A percentile compares a stretch with the other conserved stretches of the same genome.
Conservation (phyloP, 2,888 invertebrate species). For the Iphiclides podalirius region DNA sequence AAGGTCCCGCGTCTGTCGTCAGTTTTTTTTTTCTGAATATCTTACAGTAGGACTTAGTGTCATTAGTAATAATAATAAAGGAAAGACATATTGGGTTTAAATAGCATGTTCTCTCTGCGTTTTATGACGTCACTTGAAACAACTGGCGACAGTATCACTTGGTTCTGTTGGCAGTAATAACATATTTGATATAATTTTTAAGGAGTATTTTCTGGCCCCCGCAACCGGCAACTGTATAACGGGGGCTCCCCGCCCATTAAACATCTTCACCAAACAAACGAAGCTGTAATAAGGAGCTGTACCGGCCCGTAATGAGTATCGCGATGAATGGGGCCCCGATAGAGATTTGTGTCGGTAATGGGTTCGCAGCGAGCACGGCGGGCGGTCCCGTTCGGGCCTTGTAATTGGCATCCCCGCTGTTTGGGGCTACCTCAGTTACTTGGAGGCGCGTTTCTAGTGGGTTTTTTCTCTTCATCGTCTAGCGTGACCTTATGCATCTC, state of each 20-base stretch:
- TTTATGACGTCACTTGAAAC: too few relatives aligned
- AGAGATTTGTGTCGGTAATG: constrained; percentile 38
- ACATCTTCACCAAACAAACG: constrained; percentile 8
- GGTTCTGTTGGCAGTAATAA: too few relatives aligned
- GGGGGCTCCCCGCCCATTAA: constrained; percentile 2
- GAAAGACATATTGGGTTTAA: too few relatives aligned
- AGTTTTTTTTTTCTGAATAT: too few relatives aligned
- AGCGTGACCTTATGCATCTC: not conserved
- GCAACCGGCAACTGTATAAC: too few relatives aligned
- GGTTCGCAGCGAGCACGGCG: constrained; percentile 27
- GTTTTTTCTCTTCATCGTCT: constrained; percentile 6
- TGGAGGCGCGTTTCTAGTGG: constrained; percentile 4
- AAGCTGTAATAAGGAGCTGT: constrained; percentile 18
- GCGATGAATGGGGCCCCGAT: constrained; percentile 22
- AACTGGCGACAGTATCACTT: too few relatives aligned
- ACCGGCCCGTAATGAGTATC: constrained; percentile 25
- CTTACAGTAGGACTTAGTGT: too few relatives aligned
- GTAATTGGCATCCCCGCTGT: constrained; percentile 42
- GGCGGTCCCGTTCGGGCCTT: constrained; percentile 33
- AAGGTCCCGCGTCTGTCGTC: too few relatives aligned
- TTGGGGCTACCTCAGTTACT: constrained; percentile 24
- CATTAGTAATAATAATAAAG: too few relatives aligned
- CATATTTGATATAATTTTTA: too few relatives aligned
- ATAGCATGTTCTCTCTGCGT: too few relatives aligned
- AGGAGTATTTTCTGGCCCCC: too few relatives aligned